These are phyloP conservation scores for Schizopygopsis malacanthus DNA, from an alignment of 2,797 vertebrate species.

Conservation along the genomic window DNA sequence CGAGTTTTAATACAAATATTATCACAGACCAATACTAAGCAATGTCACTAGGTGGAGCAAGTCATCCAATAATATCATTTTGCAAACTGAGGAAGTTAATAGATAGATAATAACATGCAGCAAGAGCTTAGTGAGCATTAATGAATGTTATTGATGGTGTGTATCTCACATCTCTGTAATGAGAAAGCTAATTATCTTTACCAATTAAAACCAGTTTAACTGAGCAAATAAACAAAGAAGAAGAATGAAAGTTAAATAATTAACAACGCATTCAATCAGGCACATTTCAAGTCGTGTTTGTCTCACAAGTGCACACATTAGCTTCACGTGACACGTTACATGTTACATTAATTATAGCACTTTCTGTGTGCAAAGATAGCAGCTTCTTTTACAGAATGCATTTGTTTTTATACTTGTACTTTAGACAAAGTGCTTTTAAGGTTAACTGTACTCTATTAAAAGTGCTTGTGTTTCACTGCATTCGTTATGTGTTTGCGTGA, in stretches of 20 bases:
- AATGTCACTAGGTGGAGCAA: slow-evolving; percentile 34
- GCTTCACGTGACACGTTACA: not conserved
- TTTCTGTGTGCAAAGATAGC: not conserved
- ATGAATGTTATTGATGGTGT: slow-evolving; percentile 38
- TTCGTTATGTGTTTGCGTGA: slow-evolving; percentile 21
- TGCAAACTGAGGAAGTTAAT: slow-evolving; percentile 3
- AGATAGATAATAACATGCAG: not conserved
- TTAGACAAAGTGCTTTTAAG: no score
- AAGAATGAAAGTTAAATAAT: slow-evolving; percentile 16
- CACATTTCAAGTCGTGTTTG: slow-evolving; percentile 3
- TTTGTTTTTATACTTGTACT: not conserved
- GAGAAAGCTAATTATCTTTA: slow-evolving; percentile 38
- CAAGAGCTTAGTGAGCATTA: slow-evolving; percentile 5
- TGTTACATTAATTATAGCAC: not conserved
- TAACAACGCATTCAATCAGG: not conserved
- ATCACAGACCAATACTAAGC: not conserved
- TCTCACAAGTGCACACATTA: slow-evolving; percentile 1
- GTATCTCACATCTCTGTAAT: slow-evolving; percentile 41
- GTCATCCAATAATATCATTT: slow-evolving; percentile 16
- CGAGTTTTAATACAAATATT: not conserved
- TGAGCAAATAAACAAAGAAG: slow-evolving; percentile 43
- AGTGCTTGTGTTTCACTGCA: slow-evolving; percentile 25
- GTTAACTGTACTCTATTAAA: no score
- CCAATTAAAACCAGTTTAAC: slow-evolving; percentile 43
- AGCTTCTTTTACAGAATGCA: not conserved